Base-by-base conservation (phyloP, 1,140 invertebrate species). In the Drosophila bocki region DNA sequence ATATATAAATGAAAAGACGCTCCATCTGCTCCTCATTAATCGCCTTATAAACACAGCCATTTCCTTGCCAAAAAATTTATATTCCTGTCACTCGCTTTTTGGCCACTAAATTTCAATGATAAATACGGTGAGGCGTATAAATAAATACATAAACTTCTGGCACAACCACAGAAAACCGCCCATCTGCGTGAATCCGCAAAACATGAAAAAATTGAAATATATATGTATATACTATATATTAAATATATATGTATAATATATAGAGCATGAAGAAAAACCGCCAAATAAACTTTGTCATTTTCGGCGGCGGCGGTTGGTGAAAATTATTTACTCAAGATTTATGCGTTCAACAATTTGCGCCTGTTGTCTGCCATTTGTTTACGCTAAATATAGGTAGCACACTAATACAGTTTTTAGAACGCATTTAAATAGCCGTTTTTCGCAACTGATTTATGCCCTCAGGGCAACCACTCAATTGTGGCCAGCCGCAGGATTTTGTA, bases 231-330 rank as follows among this genome's bases (percentile, higher is more conserved):
- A 56, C n/a, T 56, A 39, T 56, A 56, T 56, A 11, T 22, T n/a
- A n/a, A 11, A 60, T 64, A 62, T 65, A 65, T 45, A 26, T 29
- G 5, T 0, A 29, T 29, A 29, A 29, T 29, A 29, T 29, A 29
- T 4, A 29, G 26, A 29, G 26, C 26, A 29, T 6, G 26, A 5
- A 6, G 60, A 51, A 81, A 77, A 82, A 82, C 79, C 79, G 56
- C 74, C 57, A 67, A 82, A 82, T 82, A 78, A 77, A 78, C 72
- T 80, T 80, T 81, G 79, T 81, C 74, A 82, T 82, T 82, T 74
- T 54, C 62, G 44, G 63, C 29, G 48, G 48, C 63, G 63, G 58
- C 63, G 57, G 63, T 62, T 47, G 63, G 47, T 62, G 32, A 78
- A 51, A 77, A 72, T 59, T 78, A 79, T 83, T 78, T 59, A 47